Conservation (phyloP, 2,797 vertebrate genomes). For the Arrhamphus sclerolepis region DNA sequence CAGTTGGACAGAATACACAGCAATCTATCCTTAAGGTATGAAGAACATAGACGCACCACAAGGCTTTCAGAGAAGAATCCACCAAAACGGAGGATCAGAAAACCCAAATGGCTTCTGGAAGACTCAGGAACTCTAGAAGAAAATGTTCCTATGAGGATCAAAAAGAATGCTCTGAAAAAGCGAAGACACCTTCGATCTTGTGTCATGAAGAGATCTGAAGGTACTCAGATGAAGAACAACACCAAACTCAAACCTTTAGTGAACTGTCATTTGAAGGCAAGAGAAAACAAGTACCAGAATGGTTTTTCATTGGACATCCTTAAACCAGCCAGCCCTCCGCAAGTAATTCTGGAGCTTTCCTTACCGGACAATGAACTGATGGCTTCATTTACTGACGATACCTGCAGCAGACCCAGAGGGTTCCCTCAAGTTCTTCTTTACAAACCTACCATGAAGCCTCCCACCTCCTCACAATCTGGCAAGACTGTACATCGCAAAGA, state of each 20-base stretch:
- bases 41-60: constrained; percentile 71
- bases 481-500: constrained; percentile 63
- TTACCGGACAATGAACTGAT: constrained; percentile 82
- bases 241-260: constrained; percentile 51
- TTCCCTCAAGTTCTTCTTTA: constrained; percentile 68
- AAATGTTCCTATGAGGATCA: constrained; percentile 59
- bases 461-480: constrained; percentile 9
- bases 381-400: constrained; percentile 67
- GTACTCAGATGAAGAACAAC: constrained; percentile 42
- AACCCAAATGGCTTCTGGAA: constrained; percentile 81
- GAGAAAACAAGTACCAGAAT: constrained; percentile 51
- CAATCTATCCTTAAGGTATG: constrained; percentile 48
- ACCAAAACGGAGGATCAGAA: constrained; percentile 79
- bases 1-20: constrained; percentile 75
- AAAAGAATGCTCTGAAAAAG: constrained; percentile 65
- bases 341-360: constrained; percentile 78
- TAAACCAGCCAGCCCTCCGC: constrained; percentile 41
- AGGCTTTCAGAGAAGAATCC: constrained; percentile 74
- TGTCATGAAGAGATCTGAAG: constrained; percentile 35
- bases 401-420: constrained; percentile 57
- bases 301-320: constrained; percentile 28
- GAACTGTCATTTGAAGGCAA: constrained; percentile 30
- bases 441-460: constrained; percentile 59
- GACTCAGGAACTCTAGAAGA: constrained; percentile 74
- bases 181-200: constrained; percentile 42